Base-by-base conservation (phyloP, 2,113 vertebrate genomes). In the Gyps fulvus region DNA sequence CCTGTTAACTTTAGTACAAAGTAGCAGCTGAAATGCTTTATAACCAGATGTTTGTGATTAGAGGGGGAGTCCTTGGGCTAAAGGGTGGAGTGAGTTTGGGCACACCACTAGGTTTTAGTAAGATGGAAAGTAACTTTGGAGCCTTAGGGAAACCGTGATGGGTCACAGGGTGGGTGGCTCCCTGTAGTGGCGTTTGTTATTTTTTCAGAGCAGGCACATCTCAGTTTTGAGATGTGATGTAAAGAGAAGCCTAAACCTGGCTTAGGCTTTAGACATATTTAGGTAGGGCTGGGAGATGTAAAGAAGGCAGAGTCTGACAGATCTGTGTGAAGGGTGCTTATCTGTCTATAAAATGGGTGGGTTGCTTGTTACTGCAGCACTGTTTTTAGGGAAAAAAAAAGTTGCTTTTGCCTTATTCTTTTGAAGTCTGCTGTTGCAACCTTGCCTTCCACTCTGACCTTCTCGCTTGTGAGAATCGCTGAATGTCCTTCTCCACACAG, bases 1-100 rank as follows among this genome's bases (percentile, higher is more conserved):
- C 82, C 74, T 86, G 57, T 69, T 85, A 67, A 67, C 18, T 73
- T 87, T 19, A 62, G 82, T 77, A 72, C 23, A 62, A 89, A 92
- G 50, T 80, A 70, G 27, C 83, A 89, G 32, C 54, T 0, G 0
- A 80, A 82, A 57, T 47, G 26, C 54, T 83, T 85, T 88, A 50
- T 42, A 88, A 81, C 10, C 82, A 86, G 63, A 58, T 83, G 79
- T 77, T 72, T 38, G 21, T 8, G 9, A 58, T 82, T 91, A 63
- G 25, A 67, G 72, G 65, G 11, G 16, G n/a, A 78, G 16, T 57
- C 54, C 49, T 70, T 71, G 26, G 49, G 57, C 72, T 93, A 78
- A 73, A 81, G 73, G 71, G 23, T 83, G 36, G 62, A n/a, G 77
- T 74, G 74, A 52, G 25, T 32, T 78, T 81, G 23, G 71, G 45